Percentiles rank a stretch among this genome's conserved stretches.
Evolutionary conservation across 2,797 vertebrate species (phyloP).

Genomic region (Sebastes ruberrimus): DNA sequence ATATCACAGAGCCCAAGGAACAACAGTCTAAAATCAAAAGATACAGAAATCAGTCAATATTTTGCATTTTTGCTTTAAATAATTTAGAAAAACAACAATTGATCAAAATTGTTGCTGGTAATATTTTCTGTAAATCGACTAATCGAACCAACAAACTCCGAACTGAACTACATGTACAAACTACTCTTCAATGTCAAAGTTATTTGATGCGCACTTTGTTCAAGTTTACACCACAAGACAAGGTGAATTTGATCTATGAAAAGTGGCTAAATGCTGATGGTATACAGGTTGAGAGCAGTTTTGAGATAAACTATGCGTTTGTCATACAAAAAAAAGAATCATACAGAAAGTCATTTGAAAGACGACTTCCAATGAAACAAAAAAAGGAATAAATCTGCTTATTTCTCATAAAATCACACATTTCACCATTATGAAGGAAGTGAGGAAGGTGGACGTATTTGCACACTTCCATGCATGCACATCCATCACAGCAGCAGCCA

Average conservation of each 20-base stretch:
- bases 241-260: not conserved
- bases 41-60: not conserved
- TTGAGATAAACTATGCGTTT: not conserved
- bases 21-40: not conserved
- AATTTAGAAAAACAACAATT: not conserved
- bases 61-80: not conserved
- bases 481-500: slow-evolving; percentile 14
- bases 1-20: not conserved
- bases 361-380: not conserved
- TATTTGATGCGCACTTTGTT: not conserved
- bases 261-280: not conserved
- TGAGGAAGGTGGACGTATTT: not conserved
- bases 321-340: not conserved
- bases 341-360: not conserved
- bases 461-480: not conserved
- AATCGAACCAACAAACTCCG: not conserved
- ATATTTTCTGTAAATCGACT: not conserved
- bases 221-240: not conserved
- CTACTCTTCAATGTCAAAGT: not conserved
- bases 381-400: not conserved
- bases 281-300: not conserved
- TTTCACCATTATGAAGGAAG: not conserved
- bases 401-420: not conserved
- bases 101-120: not conserved
- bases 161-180: not conserved